These are phyloP conservation scores for Drosophila meridionalis DNA, from an alignment of 2,888 invertebrate species.

Conservation along the genomic window DNA sequence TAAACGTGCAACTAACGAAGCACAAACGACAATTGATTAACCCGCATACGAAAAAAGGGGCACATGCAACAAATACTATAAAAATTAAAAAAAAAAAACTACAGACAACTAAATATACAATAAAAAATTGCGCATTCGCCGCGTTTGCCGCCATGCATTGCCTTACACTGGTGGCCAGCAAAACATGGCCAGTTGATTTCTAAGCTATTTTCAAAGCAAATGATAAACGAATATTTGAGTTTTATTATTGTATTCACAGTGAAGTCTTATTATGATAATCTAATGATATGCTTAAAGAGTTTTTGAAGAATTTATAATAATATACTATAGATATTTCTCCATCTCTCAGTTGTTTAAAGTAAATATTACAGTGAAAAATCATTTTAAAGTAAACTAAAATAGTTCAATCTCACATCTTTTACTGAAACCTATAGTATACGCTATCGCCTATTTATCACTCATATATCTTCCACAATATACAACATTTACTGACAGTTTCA, in stretches of 20 bases:
- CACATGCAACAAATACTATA: constrained; percentile 28
- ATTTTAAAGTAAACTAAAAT: not conserved
- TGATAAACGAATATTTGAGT: not conserved
- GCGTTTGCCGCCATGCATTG: constrained; percentile 26
- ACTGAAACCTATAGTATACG: not conserved
- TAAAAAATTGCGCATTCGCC: constrained; percentile 63
- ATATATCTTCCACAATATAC: not conserved
- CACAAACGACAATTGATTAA: constrained; percentile 71
- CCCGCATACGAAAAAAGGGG: constrained; percentile 28
- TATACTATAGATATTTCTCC: not conserved
- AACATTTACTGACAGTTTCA: not conserved
- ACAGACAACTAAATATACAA: not conserved
- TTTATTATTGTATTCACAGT: not conserved
- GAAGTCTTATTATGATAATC: not conserved
- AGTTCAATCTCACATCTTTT: not conserved
- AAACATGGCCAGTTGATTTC: constrained; percentile 4
- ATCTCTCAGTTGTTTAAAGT: not conserved
- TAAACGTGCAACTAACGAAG: constrained; percentile 72
- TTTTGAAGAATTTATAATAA: not conserved
- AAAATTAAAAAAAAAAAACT: not conserved
- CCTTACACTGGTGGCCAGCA: constrained; percentile 30
- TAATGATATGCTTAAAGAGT: not conserved
- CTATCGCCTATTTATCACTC: not conserved
- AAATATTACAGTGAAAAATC: not conserved
- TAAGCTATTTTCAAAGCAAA: constrained; percentile 13